These are phyloP conservation scores for Drosophila atroscutellata DNA, from an alignment of 2,888 invertebrate species.

Conservation along the genomic window DNA sequence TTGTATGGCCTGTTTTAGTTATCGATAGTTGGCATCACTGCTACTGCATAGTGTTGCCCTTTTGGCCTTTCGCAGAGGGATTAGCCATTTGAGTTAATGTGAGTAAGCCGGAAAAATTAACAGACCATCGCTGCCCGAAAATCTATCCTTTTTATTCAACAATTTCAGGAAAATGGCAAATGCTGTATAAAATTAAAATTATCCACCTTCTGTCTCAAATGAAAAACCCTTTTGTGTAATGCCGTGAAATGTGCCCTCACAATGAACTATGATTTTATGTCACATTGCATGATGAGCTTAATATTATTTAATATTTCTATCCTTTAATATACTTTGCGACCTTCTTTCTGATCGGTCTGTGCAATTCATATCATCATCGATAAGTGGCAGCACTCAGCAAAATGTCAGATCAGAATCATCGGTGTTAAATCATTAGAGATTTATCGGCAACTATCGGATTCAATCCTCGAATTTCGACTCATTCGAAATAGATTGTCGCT, in stretches of 20 bases:
- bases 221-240: neutral
- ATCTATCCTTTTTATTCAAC: neutral
- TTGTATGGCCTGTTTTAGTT: neutral
- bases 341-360: neutral
- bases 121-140: neutral
- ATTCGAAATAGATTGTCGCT: constrained; percentile 29
- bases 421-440: constrained; percentile 1
- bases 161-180: neutral
- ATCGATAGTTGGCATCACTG: neutral
- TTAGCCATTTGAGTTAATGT: neutral
- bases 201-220: neutral
- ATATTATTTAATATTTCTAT: neutral
- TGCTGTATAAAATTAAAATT: neutral
- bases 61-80: neutral
- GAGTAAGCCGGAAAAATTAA: neutral
- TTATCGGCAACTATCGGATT: neutral
- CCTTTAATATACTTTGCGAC: neutral
- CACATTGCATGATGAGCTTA: neutral
- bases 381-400: neutral
- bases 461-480: constrained; percentile 3
- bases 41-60: neutral
- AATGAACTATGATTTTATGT: neutral
- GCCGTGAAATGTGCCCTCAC: neutral
- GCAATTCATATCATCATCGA: neutral
- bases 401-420: neutral